Evolutionary conservation across 2,797 vertebrate genomes (phyloP).

Genomic region (Cuniculus paca): DNA sequence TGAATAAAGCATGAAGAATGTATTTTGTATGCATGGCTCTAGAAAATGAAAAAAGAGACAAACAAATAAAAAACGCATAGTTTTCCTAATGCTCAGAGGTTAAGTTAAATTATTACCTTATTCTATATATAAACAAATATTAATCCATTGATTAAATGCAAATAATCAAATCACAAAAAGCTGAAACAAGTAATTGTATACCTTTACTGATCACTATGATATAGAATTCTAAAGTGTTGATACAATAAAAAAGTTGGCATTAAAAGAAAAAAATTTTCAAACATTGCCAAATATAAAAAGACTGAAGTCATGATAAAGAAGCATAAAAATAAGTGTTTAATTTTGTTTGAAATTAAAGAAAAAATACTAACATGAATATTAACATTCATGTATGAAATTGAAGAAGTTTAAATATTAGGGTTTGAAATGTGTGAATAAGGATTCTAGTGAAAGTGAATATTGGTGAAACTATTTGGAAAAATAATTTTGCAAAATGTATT

Average conservation of each 20-base stretch:
- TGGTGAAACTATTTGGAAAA: constrained; percentile 33
- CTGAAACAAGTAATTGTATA: background rate
- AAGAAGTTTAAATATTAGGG: background rate
- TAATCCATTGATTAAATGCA: background rate
- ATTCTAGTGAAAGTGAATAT: background rate
- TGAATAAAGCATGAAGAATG: background rate
- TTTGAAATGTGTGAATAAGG: constrained; percentile 20
- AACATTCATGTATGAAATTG: constrained; percentile 42
- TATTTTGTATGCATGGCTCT: background rate
- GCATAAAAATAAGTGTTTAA: background rate
- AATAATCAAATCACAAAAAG: background rate
- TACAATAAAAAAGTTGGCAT: background rate
- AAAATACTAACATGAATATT: background rate
- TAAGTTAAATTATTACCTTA: background rate
- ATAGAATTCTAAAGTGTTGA: background rate
- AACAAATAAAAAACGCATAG: background rate
- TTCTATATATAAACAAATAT: background rate
- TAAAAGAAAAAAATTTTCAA: background rate
- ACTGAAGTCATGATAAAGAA: background rate
- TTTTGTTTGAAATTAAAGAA: constrained; percentile 28
- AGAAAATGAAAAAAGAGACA: background rate
- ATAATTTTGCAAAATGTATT: constrained; percentile 27
- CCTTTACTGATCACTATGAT: background rate
- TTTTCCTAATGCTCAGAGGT: background rate
- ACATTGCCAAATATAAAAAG: background rate